These are phyloP conservation scores for Microcebus murinus DNA, from an alignment of 2,113 vertebrate genomes.

Conservation along the genomic window DNA sequence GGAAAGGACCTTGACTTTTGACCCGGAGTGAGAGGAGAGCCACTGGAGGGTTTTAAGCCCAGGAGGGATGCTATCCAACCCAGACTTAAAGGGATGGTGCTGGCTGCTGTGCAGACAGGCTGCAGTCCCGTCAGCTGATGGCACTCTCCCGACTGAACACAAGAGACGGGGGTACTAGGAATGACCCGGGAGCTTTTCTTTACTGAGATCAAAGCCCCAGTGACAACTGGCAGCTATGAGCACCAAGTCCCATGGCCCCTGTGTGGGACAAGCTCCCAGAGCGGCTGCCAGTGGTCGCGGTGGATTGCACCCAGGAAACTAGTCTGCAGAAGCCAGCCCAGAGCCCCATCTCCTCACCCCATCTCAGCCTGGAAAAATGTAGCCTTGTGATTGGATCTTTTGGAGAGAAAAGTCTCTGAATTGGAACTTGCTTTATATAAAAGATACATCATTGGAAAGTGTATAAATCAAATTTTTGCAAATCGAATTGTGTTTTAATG, in stretches of 20 bases:
- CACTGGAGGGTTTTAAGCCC: background rate
- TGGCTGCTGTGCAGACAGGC: background rate
- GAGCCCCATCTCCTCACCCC: no score
- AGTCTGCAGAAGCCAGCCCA: background rate
- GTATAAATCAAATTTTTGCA: constrained; percentile 33
- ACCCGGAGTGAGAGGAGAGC: background rate
- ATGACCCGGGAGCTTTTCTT: background rate
- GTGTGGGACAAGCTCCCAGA: background rate
- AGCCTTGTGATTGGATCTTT: background rate
- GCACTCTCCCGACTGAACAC: background rate
- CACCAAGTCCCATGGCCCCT: background rate
- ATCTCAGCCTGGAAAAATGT: background rate
- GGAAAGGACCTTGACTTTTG: background rate
- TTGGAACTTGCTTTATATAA: constrained; percentile 43
- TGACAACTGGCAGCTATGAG: background rate
- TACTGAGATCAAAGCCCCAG: background rate
- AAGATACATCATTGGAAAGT: constrained; percentile 5
- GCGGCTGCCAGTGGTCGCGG: rapidly evolving
- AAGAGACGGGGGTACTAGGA: background rate
- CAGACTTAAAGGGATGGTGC: background rate
- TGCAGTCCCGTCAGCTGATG: background rate
- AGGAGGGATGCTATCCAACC: background rate
- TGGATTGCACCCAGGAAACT: background rate
- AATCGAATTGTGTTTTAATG: constrained; percentile 34
- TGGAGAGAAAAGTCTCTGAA: background rate